Conservation (phyloP, 2,888 invertebrate genomes). For the Phytoseiulus persimilis region DNA sequence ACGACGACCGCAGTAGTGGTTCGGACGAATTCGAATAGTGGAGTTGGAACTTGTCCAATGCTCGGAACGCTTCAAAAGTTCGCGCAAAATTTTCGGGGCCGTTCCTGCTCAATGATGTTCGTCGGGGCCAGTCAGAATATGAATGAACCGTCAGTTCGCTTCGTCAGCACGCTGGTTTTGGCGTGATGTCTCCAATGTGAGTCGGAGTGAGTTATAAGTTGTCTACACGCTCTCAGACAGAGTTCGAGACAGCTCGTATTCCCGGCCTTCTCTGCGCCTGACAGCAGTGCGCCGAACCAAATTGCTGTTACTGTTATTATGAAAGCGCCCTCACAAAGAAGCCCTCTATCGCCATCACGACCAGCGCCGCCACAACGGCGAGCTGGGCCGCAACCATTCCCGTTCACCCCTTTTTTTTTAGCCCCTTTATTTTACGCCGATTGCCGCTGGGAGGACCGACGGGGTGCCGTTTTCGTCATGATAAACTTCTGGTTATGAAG, state of each 20-base stretch:
- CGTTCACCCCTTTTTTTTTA: background rate
- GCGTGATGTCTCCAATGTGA: background rate
- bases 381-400: background rate
- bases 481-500: background rate
- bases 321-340: background rate
- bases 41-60: no score
- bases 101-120: no score
- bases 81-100: no score
- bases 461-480: background rate
- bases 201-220: constrained; percentile 5
- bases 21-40: no score
- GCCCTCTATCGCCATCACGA: background rate
- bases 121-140: no score
- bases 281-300: background rate
- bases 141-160: no score
- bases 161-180: background rate
- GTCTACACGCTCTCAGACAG: background rate
- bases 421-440: background rate
- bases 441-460: background rate
- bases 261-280: background rate
- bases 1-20: no score
- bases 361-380: background rate
- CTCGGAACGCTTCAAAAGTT: no score
- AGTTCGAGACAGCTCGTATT: background rate
- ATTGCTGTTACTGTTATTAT: constrained; percentile 5